Evolutionary conservation across 2,113 vertebrate genomes (phyloP).

Genomic region (Scartelaos histophorus): DNA sequence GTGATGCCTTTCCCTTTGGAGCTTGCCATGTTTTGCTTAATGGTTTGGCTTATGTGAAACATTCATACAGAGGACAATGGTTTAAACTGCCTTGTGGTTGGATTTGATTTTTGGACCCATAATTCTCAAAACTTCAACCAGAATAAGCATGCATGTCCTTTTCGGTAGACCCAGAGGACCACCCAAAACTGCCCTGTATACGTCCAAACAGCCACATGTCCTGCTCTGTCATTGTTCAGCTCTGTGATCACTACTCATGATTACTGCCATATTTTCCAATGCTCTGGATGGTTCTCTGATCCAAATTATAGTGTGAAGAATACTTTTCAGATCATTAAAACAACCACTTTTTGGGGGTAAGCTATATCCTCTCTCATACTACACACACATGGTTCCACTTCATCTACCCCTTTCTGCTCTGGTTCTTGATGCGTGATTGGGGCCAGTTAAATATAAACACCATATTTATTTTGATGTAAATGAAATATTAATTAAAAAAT

Average conservation of each 20-base stretch:
- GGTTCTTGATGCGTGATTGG: slow-evolving; percentile 53
- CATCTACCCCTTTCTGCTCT: slow-evolving; percentile 41
- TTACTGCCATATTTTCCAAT: slow-evolving; percentile 67
- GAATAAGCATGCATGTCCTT: slow-evolving; percentile 25
- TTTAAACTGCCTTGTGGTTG: background rate
- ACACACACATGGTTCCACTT: slow-evolving; percentile 70
- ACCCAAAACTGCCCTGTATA: slow-evolving; percentile 54
- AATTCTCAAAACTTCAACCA: slow-evolving; percentile 29
- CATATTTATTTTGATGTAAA: slow-evolving; percentile 33
- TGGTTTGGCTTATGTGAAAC: background rate
- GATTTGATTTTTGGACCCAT: slow-evolving; percentile 25
- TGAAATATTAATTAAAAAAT: too few species aligned
- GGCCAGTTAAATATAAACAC: slow-evolving; percentile 60
- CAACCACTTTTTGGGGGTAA: slow-evolving; percentile 42
- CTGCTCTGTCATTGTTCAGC: slow-evolving; percentile 38
- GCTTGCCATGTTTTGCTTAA: background rate
- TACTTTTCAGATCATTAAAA: slow-evolving; percentile 59
- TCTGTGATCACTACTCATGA: slow-evolving; percentile 46
- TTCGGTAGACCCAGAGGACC: slow-evolving; percentile 45
- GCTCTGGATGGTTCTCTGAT: slow-evolving; percentile 47
- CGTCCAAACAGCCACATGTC: slow-evolving; percentile 27
- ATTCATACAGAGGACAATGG: background rate
- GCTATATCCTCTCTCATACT: slow-evolving; percentile 46
- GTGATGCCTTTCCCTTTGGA: background rate
- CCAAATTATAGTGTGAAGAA: slow-evolving; percentile 66